These are phyloP conservation scores for Agrotis ipsilon DNA, from an alignment of 2,888 invertebrate species.

Conservation along the genomic window DNA sequence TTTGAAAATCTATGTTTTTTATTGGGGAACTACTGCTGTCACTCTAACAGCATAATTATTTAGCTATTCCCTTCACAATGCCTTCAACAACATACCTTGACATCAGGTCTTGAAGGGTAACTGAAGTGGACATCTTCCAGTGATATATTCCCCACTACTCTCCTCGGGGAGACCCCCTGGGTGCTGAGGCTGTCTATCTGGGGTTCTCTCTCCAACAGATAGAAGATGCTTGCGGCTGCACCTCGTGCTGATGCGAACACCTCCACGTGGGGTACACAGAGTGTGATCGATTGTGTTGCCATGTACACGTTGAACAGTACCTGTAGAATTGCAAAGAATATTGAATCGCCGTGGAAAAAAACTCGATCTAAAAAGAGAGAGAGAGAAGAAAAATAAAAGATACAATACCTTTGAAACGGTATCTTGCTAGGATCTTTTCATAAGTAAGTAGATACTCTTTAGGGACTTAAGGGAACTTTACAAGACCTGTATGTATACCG, in stretches of 20 bases:
- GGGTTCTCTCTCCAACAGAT: constrained; percentile 93
- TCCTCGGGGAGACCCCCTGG: constrained; percentile 91
- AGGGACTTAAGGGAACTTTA: too few species aligned
- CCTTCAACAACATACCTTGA: constrained; percentile 82
- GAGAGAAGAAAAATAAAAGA: too few species aligned
- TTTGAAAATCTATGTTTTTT: neutral
- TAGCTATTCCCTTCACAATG: neutral
- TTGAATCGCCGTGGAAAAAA: too few species aligned
- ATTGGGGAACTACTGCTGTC: neutral
- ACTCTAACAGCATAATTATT: too few species aligned
- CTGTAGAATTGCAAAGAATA: constrained; percentile 73
- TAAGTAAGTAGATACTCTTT: too few species aligned
- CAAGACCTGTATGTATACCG: too few species aligned
- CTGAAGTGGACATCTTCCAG: constrained; percentile 94
- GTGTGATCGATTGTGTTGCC: constrained; percentile 95
- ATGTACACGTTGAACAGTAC: constrained; percentile 94
- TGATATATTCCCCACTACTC: constrained; percentile 92
- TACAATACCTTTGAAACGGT: too few species aligned
- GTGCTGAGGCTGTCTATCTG: constrained; percentile 93
- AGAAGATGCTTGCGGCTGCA: constrained; percentile 94
- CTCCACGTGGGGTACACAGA: constrained; percentile 94
- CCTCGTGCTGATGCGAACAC: constrained; percentile 94
- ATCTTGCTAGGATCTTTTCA: neutral
- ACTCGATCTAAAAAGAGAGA: too few species aligned
- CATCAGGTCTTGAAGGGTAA: constrained; percentile 95